Conservation (phyloP, 2,113 vertebrate genomes). For the Charina bottae region DNA sequence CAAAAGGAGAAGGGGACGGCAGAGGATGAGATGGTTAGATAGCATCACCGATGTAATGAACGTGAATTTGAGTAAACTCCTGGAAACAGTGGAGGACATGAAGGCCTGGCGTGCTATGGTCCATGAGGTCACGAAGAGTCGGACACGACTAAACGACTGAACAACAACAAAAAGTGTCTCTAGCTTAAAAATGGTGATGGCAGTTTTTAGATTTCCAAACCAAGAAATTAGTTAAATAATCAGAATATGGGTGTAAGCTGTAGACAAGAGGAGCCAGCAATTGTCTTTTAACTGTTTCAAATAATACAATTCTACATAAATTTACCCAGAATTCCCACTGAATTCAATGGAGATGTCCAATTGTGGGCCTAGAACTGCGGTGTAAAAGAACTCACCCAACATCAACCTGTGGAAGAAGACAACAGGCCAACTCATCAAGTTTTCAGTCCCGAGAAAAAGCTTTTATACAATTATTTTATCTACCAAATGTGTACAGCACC, state of each 20-base stretch:
- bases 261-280: neutral
- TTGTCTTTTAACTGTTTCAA: neutral
- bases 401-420: neutral
- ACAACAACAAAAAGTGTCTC: too few relatives aligned
- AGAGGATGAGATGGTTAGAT: too few relatives aligned
- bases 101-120: too few relatives aligned
- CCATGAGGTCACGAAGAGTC: too few relatives aligned
- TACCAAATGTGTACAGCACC: neutral
- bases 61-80: too few relatives aligned
- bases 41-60: too few relatives aligned
- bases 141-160: too few relatives aligned
- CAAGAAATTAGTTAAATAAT: neutral
- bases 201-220: neutral
- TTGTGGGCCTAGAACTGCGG: neutral
- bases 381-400: neutral
- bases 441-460: neutral
- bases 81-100: too few relatives aligned
- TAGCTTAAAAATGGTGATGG: neutral
- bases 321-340: neutral
- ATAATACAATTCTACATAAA: neutral
- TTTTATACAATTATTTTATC: neutral
- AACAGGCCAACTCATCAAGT: neutral
- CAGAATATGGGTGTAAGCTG: neutral
- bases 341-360: neutral
- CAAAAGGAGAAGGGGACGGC: too few relatives aligned